Conservation (phyloP, 2,797 vertebrate species). For the Steatocranus sp. region DNA sequence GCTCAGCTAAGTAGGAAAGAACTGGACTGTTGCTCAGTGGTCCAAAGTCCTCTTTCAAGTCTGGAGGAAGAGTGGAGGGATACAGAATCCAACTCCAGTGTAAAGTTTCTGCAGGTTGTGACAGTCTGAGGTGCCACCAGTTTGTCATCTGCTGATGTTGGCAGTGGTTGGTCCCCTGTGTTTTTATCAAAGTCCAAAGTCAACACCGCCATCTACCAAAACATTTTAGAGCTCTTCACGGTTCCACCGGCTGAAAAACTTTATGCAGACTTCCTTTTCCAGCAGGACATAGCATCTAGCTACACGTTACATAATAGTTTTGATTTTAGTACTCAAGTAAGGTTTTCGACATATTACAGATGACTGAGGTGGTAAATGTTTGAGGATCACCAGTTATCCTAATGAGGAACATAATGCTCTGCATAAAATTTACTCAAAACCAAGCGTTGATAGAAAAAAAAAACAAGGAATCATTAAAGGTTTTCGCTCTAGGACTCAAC, state of each 20-base stretch:
- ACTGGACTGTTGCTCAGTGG: background rate
- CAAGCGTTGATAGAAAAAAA: background rate
- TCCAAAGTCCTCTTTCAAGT: background rate
- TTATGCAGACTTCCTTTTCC: background rate
- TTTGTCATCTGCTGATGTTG: background rate
- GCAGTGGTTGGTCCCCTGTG: background rate
- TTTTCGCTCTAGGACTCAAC: background rate
- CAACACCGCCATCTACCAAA: too few relatives aligned
- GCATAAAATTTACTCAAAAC: background rate
- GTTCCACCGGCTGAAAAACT: background rate
- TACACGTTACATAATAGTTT: background rate
- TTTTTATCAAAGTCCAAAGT: background rate
- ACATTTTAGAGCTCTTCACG: background rate
- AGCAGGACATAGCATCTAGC: background rate
- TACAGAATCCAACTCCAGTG: background rate
- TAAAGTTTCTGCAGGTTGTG: background rate
- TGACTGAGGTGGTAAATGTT: background rate
- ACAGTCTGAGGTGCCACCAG: background rate
- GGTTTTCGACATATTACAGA: background rate
- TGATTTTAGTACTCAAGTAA: background rate
- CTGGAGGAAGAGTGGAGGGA: background rate
- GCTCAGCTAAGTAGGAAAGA: background rate
- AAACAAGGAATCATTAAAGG: background rate
- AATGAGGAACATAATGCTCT: background rate
- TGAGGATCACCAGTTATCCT: background rate